Evolutionary conservation across 2,888 invertebrate species (phyloP).

Genomic region (Amphiduros pacificus): DNA sequence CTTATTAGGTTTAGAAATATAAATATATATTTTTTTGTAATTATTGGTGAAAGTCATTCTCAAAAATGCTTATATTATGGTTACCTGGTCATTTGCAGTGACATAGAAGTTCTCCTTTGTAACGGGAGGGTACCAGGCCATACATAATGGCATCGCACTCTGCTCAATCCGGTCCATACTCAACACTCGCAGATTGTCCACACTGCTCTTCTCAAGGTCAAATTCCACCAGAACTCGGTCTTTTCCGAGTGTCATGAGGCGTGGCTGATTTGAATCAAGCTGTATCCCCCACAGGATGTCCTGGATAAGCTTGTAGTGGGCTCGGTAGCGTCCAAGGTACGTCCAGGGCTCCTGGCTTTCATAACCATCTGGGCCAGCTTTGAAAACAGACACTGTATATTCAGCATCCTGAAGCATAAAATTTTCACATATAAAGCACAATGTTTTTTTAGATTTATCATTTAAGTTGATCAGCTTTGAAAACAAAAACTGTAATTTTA

Average conservation of each 20-base stretch:
- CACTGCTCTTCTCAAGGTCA: slow-evolving; percentile 50
- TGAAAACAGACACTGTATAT: slow-evolving; percentile 51
- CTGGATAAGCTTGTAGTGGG: slow-evolving; percentile 58
- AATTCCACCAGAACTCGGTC: slow-evolving; percentile 59
- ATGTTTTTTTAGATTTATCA: no score
- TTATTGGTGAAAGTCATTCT: no score
- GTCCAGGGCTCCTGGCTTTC: slow-evolving; percentile 39
- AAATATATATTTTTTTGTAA: no score
- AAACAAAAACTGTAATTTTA: no score
- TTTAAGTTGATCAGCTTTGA: no score
- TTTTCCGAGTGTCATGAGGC: slow-evolving; percentile 55
- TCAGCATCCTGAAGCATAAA: slow-evolving; percentile 59
- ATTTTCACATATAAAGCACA: no score
- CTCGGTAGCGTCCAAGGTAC: slow-evolving; percentile 56
- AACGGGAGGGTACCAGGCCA: slow-evolving; percentile 62
- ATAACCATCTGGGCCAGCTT: slow-evolving; percentile 26
- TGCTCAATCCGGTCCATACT: slow-evolving; percentile 69
- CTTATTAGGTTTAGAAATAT: no score
- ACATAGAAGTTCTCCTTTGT: slow-evolving; percentile 64
- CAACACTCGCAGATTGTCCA: slow-evolving; percentile 54
- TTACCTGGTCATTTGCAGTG: slow-evolving; percentile 66
- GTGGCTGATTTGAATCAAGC: slow-evolving; percentile 49
- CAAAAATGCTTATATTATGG: neutral
- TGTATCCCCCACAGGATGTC: slow-evolving; percentile 56
- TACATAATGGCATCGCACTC: slow-evolving; percentile 66